Conservation (phyloP, 2,888 invertebrate species). For the Cataglyphis livida region DNA sequence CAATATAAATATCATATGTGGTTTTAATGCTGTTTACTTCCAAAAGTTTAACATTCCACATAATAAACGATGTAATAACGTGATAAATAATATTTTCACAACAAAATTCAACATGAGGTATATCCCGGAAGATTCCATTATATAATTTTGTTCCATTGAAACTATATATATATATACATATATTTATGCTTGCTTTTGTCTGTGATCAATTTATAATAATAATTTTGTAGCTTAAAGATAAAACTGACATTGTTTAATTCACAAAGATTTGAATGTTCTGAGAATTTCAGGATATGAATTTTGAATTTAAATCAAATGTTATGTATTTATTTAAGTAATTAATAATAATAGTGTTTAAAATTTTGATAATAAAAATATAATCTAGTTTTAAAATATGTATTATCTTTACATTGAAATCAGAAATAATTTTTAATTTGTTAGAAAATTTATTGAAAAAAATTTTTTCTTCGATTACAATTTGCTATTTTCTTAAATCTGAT, state of each 20-base stretch:
- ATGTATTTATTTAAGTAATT: neutral
- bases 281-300: neutral
- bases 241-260: neutral
- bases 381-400: neutral
- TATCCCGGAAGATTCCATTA: neutral
- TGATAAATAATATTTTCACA: neutral
- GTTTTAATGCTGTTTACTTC: neutral
- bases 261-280: neutral
- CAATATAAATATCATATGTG: neutral
- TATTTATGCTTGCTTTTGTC: neutral
- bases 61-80: neutral
- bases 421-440: neutral
- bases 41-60: neutral
- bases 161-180: neutral
- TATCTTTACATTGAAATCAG: neutral
- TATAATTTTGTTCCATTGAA: neutral
- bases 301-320: neutral
- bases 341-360: neutral
- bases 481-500: neutral
- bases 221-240: neutral
- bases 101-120: neutral
- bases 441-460: neutral
- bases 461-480: neutral
- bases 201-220: neutral
- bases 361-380: constrained; percentile 1